Evolutionary conservation across 2,888 invertebrate species (phyloP).

Genomic region (Agrotis exclamationis): DNA sequence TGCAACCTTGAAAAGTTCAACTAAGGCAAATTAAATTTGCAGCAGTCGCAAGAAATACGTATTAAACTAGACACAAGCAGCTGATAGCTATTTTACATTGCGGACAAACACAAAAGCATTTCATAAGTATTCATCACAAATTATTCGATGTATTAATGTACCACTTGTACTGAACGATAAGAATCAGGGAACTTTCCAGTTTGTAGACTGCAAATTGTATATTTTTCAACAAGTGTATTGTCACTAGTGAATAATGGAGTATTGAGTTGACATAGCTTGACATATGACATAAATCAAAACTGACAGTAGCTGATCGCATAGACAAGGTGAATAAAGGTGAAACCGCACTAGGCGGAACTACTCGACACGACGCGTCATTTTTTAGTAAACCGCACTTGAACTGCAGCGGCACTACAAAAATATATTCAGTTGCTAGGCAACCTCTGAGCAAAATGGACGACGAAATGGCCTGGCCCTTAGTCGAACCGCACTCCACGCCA

Average conservation of each 20-base stretch:
- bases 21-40: conserved; percentile 61
- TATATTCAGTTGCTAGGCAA: too few relatives aligned
- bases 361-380: too few relatives aligned
- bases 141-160: conserved; percentile 6
- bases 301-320: conserved; percentile 36
- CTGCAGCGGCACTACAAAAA: too few relatives aligned
- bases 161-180: conserved; percentile 15
- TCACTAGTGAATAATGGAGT: conserved; percentile 1
- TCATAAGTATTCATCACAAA: conserved; percentile 15
- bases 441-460: too few relatives aligned
- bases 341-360: too few relatives aligned
- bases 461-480: too few relatives aligned
- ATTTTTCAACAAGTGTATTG: conserved; percentile 44
- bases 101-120: conserved; percentile 34
- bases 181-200: conserved; percentile 29
- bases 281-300: conserved; percentile 30
- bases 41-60: conserved; percentile 50
- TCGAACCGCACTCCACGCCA: too few relatives aligned
- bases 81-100: conserved; percentile 40
- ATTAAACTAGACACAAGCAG: conserved; percentile 38
- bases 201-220: conserved; percentile 25
- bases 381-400: too few relatives aligned
- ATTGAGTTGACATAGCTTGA: conserved; percentile 11
- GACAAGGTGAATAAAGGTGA: too few relatives aligned
- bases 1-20: conserved; percentile 60